Evolutionary conservation across 2,888 invertebrate species (phyloP).

Genomic region (Apamea epomidion): DNA sequence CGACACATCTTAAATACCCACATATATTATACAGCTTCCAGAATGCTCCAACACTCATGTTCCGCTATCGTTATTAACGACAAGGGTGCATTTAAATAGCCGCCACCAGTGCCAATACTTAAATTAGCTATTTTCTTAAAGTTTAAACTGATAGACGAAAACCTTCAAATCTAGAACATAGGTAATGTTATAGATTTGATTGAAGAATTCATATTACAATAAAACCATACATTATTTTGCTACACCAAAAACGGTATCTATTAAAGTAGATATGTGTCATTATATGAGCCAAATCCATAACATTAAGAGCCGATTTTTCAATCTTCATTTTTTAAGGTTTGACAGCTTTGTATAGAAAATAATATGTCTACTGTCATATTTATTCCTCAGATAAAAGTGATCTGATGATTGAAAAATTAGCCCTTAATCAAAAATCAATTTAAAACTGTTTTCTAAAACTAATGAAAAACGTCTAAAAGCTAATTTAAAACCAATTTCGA

Average conservation of each 20-base stretch:
- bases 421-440: background rate
- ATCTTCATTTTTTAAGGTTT: too few relatives aligned
- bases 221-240: background rate
- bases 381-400: too few relatives aligned
- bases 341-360: too few relatives aligned
- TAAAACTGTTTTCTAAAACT: background rate
- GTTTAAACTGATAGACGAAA: background rate
- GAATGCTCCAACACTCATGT: constrained; percentile 20
- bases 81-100: background rate
- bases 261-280: background rate
- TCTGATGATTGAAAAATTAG: too few relatives aligned
- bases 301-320: too few relatives aligned
- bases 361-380: too few relatives aligned
- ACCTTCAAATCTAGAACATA: too few relatives aligned
- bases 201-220: background rate
- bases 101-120: background rate
- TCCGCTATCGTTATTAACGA: background rate
- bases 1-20: background rate
- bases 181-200: too few relatives aligned
- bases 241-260: background rate
- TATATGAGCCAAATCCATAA: background rate
- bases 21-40: background rate
- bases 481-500: constrained; percentile 13
- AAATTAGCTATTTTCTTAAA: background rate
- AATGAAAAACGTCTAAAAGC: constrained; percentile 12